Evolutionary conservation across 2,888 invertebrate species (phyloP).

Genomic region (Drosophila bunnanda): DNA sequence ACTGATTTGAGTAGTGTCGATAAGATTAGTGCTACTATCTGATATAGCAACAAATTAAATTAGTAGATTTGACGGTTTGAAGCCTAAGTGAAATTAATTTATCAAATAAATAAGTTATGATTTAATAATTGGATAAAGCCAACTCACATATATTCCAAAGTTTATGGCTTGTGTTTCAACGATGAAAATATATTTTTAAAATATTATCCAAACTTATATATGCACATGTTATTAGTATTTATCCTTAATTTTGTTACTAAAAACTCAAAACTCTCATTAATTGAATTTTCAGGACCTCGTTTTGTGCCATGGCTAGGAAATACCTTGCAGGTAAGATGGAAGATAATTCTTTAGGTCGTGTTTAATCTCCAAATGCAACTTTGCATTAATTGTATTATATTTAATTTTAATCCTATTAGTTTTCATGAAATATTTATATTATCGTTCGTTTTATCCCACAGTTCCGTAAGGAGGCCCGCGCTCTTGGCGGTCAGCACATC

Average conservation of each 20-base stretch:
- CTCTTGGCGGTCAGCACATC: conserved; percentile 86
- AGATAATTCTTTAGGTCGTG: background rate
- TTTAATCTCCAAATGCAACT: background rate
- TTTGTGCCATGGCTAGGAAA: conserved; percentile 84
- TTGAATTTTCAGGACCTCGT: conserved; percentile 73
- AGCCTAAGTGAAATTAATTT: background rate
- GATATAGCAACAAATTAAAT: conserved; percentile 3
- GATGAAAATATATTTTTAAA: background rate
- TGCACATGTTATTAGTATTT: background rate
- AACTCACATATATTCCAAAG: background rate
- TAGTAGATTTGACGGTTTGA: background rate
- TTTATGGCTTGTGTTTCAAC: background rate
- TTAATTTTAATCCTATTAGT: accelerated
- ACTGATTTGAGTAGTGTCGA: conserved; percentile 56
- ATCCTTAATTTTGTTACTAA: background rate
- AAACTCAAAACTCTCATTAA: background rate
- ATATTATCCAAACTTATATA: background rate
- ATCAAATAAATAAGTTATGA: background rate
- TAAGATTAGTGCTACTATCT: conserved; percentile 50
- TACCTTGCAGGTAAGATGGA: conserved; percentile 45
- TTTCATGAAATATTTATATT: background rate
- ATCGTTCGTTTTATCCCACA: conserved; percentile 50
- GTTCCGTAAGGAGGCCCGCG: conserved; percentile 77
- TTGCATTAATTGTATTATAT: background rate
- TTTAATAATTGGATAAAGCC: background rate